Evolutionary conservation across 2,888 invertebrate genomes (phyloP).

Genomic region (Conus canariensis): DNA sequence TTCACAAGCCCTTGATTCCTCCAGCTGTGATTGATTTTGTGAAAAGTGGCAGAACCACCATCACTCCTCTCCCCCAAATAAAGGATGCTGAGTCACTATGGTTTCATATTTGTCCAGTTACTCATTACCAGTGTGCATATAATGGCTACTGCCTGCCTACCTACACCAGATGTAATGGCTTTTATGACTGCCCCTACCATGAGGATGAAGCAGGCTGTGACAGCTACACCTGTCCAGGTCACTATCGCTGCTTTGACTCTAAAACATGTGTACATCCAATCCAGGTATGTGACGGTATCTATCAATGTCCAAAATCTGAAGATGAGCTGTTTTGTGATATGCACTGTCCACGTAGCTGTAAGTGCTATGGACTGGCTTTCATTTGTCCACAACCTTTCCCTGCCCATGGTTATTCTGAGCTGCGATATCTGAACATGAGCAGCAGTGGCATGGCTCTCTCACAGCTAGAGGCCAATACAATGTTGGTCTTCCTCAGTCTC

Average conservation of each 20-base stretch:
- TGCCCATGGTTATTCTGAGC: not conserved
- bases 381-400: not conserved
- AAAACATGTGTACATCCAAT: not conserved
- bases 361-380: constrained; percentile 18
- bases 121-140: constrained; percentile 13
- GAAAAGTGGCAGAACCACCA: too few relatives aligned
- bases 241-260: not conserved
- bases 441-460: not conserved
- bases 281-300: not conserved
- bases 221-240: not conserved
- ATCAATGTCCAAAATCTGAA: constrained; percentile 2
- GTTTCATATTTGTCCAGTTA: not conserved
- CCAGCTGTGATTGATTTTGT: too few relatives aligned
- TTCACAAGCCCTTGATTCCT: too few relatives aligned
- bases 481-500: not conserved
- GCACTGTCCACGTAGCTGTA: not conserved
- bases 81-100: too few relatives aligned
- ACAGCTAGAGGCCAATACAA: not conserved
- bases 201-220: constrained; percentile 16
- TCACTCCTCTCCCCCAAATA: too few relatives aligned
- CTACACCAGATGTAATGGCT: not conserved
- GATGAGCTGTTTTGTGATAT: not conserved
- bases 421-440: not conserved
- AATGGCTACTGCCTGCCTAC: constrained; percentile 8
- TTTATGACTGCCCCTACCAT: not conserved